A percentile compares a stretch with the other conserved stretches of the same genome.
These are phyloP conservation scores for Stomatorhinus walkeri DNA, from an alignment of 2,797 vertebrate species.

Conservation along the genomic window DNA sequence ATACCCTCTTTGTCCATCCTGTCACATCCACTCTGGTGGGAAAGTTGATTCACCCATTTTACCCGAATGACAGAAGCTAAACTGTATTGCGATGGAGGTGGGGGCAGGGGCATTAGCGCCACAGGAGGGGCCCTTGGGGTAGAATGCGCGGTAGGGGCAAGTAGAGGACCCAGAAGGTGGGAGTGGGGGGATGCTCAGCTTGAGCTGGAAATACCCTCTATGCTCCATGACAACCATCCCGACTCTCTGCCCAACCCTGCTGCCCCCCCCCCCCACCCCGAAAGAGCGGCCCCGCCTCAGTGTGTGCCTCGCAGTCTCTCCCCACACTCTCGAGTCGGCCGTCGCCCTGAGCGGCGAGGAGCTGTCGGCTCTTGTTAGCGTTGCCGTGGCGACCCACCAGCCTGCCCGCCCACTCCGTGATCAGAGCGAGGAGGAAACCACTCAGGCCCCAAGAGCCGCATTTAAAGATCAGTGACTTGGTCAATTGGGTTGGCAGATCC, in stretches of 20 bases:
- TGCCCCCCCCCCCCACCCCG: constrained; percentile 30
- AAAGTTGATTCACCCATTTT: constrained; percentile 56
- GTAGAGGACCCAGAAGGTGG: background rate
- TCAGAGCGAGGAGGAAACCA: constrained; percentile 56
- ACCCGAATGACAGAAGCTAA: constrained; percentile 68
- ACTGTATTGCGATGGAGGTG: constrained; percentile 58
- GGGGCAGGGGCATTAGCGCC: constrained; percentile 36
- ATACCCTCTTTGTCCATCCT: constrained; percentile 63
- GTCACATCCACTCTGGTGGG: constrained; percentile 59
- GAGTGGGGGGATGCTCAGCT: background rate
- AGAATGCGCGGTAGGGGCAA: constrained; percentile 38
- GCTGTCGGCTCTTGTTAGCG: constrained; percentile 71
- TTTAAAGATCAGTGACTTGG: constrained; percentile 76
- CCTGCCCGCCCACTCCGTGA: constrained; percentile 62
- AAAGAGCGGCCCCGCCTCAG: constrained; percentile 64
- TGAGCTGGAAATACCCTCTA: constrained; percentile 1
- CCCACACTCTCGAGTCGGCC: constrained; percentile 68
- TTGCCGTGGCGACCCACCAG: constrained; percentile 58
- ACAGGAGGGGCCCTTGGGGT: constrained; percentile 52
- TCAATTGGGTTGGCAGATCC: constrained; percentile 66
- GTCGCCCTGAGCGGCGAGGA: constrained; percentile 67
- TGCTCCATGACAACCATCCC: background rate
- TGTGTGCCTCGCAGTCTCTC: constrained; percentile 70
- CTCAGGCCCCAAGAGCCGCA: constrained; percentile 49
- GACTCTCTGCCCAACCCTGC: background rate